Base-by-base conservation (phyloP, 2,113 vertebrate species). In the Labeo catla region DNA sequence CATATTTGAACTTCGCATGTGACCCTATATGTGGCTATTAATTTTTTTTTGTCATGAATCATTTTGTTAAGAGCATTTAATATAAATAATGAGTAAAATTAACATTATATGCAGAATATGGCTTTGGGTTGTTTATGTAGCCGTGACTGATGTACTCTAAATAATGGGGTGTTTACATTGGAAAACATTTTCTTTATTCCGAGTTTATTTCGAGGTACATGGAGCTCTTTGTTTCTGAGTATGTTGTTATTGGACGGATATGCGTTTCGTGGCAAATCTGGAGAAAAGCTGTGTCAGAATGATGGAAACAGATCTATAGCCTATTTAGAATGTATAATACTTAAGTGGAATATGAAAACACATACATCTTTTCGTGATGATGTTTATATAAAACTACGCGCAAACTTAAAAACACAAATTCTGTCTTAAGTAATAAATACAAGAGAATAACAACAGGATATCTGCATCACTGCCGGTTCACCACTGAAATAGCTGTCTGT, bases 401-500 rank as follows among this genome's bases (percentile, higher is more conserved):
- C 21, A 19, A 68, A 28, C 52, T 28, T 15, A 61, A 61, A 77
- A 36, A 77, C 39, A 45, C 39, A 12, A 45, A 39, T 36, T 68
- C 2, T 74, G 43, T 74, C 43, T 43, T 11, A 16, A 84, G 57
- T 11, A 80, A 83, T 66, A 45, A 34, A 39, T 54, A 85, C 52
- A 36, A 82, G 19, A 36, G 21, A 65, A 54, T 43, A 86, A 45
- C 72, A n/a, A 54, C 21, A 36, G 28, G 19, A 68, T 68, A 65
- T 87, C 52, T 52, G 52, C 50, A 77, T 82, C 74, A 87, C 45
- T 45, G 39, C 23, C 7, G 7, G 68, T n/a, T 65, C 50, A 82
- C 34, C 28, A 15, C 23, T 68, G 59, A 80, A 88, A 91, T 89
- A 89, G 54, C 52, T 83, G 84, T 93, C 92, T 90, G 88, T 66